Percentiles rank a stretch among this genome's conserved stretches.
Evolutionary conservation across 2,888 invertebrate species (phyloP).

Genomic region (Meta bourneti): DNA sequence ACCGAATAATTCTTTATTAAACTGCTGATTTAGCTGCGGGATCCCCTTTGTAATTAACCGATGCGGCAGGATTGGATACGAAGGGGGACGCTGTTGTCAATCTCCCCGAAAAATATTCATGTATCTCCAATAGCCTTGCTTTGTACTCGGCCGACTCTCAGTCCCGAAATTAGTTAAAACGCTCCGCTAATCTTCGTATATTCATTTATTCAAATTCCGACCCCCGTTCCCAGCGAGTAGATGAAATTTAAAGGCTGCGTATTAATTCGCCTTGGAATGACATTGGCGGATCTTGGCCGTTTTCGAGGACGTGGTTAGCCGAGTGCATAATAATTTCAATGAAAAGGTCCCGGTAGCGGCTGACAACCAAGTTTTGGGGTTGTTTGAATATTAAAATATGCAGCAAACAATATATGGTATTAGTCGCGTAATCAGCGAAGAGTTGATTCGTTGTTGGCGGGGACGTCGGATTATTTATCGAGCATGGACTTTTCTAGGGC

Average conservation of each 20-base stretch:
- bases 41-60: conserved; percentile 7
- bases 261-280: conserved; percentile 45
- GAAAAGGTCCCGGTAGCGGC: background rate
- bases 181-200: conserved; percentile 49
- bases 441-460: too few species aligned
- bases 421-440: too few species aligned
- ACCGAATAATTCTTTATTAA: conserved; percentile 38
- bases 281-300: background rate
- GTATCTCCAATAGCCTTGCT: conserved; percentile 6
- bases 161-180: conserved; percentile 23
- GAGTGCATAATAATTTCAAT: background rate
- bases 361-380: background rate
- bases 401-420: too few species aligned
- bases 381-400: background rate
- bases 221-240: conserved; percentile 21
- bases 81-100: conserved; percentile 12
- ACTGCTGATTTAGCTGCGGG: conserved; percentile 33
- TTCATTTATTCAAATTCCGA: conserved; percentile 60
- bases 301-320: background rate
- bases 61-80: background rate
- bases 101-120: conserved; percentile 36
- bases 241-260: conserved; percentile 39
- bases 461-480: too few species aligned
- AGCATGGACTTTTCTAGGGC: too few species aligned
- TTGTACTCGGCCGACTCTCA: conserved; percentile 17